A percentile compares a stretch with the other conserved stretches of the same genome.
Conservation (phyloP, 2,888 invertebrate genomes). For the Apodemia duryi region DNA sequence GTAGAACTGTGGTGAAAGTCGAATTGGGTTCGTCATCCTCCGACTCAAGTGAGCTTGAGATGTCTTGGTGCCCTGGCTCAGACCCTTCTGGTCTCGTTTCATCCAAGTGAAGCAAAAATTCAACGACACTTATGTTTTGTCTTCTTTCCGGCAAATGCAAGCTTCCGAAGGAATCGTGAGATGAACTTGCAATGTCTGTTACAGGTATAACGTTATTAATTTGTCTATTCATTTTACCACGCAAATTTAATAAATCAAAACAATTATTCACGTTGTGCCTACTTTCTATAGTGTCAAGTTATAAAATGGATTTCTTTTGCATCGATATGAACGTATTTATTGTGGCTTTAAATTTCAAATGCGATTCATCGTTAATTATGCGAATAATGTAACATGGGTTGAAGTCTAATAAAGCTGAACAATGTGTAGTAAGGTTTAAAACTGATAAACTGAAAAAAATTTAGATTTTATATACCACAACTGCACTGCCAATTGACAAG, state of each 20-base stretch:
- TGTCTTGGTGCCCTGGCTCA: too few species aligned
- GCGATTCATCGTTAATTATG: background rate
- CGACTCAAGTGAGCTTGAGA: too few species aligned
- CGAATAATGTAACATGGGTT: background rate
- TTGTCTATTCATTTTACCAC: background rate
- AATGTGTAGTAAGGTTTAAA: background rate
- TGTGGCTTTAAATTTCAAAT: background rate
- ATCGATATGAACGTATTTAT: background rate
- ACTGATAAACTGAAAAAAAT: slow-evolving; percentile 1
- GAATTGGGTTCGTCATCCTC: too few species aligned
- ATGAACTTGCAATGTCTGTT: background rate
- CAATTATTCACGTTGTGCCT: background rate
- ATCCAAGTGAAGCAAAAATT: background rate
- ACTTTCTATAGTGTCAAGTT: background rate
- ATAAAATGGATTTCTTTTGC: background rate
- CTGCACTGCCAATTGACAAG: background rate
- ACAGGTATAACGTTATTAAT: background rate
- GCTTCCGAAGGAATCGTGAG: background rate
- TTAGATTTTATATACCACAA: background rate
- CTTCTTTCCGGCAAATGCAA: background rate
- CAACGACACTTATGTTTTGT: background rate
- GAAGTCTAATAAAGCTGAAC: background rate
- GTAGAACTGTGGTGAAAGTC: too few species aligned
- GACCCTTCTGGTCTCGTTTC: background rate
- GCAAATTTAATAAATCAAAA: slow-evolving; percentile 1